Evolutionary conservation across 2,797 vertebrate species (phyloP).

Genomic region (Tangara arthus): DNA sequence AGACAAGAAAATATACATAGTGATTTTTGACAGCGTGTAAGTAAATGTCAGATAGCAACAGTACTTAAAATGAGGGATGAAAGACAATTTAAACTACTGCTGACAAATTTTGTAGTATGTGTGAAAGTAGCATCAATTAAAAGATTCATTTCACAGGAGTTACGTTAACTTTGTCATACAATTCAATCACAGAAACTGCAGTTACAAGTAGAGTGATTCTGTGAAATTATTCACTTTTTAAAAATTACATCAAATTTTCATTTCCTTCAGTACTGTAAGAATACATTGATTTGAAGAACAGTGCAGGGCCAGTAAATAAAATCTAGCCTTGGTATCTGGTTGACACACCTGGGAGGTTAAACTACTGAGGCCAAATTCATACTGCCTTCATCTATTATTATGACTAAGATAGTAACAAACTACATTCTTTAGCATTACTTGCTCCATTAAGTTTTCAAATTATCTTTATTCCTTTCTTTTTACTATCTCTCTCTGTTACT

Average conservation of each 20-base stretch:
- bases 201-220: not conserved
- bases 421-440: not conserved
- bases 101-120: not conserved
- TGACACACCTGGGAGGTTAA: not conserved
- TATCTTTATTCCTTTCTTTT: not conserved
- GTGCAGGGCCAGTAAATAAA: not conserved
- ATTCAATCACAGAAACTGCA: not conserved
- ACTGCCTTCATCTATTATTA: not conserved
- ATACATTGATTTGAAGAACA: not conserved
- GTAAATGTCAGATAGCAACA: not conserved
- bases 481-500: not conserved
- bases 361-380: not conserved
- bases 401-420: not conserved
- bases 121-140: not conserved
- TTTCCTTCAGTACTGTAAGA: not conserved
- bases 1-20: not conserved
- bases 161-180: not conserved
- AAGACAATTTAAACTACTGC: not conserved
- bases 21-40: not conserved
- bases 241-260: not conserved
- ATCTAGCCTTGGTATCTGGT: not conserved
- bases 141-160: not conserved
- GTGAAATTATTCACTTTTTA: not conserved
- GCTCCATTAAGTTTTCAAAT: not conserved
- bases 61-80: not conserved